phyloP scores from a whole-genome alignment of 2,113 vertebrate species.

The Aegotheles bennettii region DNA sequence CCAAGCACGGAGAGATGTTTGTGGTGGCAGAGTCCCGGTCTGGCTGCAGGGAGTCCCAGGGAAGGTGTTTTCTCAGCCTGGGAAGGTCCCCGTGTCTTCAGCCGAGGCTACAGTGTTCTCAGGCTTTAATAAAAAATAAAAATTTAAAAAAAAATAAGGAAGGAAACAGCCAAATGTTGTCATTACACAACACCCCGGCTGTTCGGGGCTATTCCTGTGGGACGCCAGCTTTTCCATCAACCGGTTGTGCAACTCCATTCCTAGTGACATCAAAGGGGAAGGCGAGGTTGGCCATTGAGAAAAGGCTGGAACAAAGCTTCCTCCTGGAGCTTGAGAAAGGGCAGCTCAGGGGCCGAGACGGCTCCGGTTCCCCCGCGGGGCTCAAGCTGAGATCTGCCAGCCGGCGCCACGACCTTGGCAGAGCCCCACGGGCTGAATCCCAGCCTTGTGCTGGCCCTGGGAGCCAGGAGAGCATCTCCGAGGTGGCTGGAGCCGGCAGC shows the following conservation, averaged over 20 bases:
- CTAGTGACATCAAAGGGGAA: neutral
- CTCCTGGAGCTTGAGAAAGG: neutral
- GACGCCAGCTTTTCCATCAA: neutral
- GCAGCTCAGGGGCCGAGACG: neutral
- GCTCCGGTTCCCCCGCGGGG: neutral
- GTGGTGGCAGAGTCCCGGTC: neutral
- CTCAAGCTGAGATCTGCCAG: neutral
- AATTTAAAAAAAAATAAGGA: neutral
- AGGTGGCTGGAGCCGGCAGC: neutral
- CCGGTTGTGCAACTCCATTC: neutral
- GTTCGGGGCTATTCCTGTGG: neutral
- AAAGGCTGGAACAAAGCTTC: neutral
- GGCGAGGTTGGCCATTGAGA: neutral
- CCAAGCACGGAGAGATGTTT: rapidly evolving
- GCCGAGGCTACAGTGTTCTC: neutral
- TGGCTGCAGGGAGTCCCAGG: neutral
- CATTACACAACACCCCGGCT: neutral
- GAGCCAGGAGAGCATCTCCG: neutral
- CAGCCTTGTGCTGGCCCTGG: neutral
- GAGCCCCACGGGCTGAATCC: neutral
- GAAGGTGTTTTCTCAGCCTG: neutral
- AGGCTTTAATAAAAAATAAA: neutral
- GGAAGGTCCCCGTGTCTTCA: neutral
- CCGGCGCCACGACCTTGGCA: neutral
- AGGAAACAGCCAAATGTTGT: neutral